Evolutionary conservation across 2,888 invertebrate genomes (phyloP).

Genomic region (Anodontia alba): DNA sequence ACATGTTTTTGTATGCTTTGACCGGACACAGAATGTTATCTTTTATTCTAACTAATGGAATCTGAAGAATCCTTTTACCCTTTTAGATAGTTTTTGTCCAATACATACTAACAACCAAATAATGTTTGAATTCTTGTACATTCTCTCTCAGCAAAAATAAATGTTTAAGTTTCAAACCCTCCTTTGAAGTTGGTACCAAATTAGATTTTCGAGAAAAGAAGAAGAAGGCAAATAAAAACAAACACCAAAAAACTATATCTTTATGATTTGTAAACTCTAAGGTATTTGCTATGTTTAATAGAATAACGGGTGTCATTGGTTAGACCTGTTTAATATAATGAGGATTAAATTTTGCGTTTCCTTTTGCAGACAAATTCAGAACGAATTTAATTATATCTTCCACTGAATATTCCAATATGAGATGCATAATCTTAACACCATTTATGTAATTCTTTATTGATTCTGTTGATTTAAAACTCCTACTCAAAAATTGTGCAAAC

Average conservation of each 20-base stretch:
- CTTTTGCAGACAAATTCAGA: not conserved
- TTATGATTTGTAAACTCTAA: not conserved
- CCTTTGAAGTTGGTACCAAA: not conserved
- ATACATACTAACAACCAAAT: not conserved
- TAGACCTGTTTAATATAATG: not conserved
- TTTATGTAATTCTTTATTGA: not conserved
- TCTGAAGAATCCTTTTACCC: not conserved
- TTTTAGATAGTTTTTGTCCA: not conserved
- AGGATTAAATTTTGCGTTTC: not conserved
- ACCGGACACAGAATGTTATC: not conserved
- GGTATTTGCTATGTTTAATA: not conserved
- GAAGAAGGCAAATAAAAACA: slow-evolving; percentile 22
- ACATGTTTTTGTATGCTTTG: not conserved
- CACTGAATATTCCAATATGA: not conserved
- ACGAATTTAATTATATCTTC: not conserved
- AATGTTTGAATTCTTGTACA: not conserved
- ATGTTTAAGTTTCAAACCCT: not conserved
- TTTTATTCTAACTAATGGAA: not conserved
- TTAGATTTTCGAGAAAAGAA: slow-evolving; percentile 19
- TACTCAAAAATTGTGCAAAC: not conserved
- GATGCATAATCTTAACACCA: not conserved
- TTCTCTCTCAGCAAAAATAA: not conserved
- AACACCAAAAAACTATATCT: slow-evolving; percentile 18
- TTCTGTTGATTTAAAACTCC: not conserved
- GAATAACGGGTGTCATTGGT: not conserved